Evolutionary conservation across 1,140 invertebrate genomes (phyloP), one percentile per base, ranked within the genome.

Genomic region (Drosophila nigrodunni): DNA sequence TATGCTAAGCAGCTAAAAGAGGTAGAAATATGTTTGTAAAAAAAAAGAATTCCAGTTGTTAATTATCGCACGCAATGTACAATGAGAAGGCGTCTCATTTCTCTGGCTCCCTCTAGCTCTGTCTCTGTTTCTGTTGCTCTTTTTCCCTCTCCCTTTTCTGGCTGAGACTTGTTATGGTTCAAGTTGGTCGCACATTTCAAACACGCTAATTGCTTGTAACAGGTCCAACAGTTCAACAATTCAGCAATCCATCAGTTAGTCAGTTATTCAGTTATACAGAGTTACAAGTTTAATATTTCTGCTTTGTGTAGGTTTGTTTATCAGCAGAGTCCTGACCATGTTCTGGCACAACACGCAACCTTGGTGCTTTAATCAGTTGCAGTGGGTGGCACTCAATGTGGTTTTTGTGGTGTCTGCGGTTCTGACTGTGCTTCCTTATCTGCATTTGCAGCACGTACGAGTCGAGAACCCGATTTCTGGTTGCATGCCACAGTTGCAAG

Each of bases 51-150:
- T 77, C 70, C 78, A 74, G 83, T 83, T 89, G 80, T 89, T 87
- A 77, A 87, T 83, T 87, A 87, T 89, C 70, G 80, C 83, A 87
- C 83, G 83, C 85, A 87, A 87, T 71, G 25, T 30, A 64, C 76
- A 67, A 47, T 47, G 66, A 30, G 18, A 18, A 25, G 21, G 64
- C 37, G 43, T 66, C 5, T 69, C 39, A 10, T 58, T 55, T 34
- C 37, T 15, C 21, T 21, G 6, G 41, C 25, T 13, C 49, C 25
- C 25, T 30, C 25, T 30, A 2, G 3, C 25, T 30, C 25, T 30
- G 25, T 30, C 25, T 30, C 25, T 58, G 65, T 61, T 58, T 47
- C 13, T 11, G 52, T n/a, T 55, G 34, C 37, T 15, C 21, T 21
- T 7, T 57, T n/a, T 13, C 49, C 18, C 2, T 21, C 25, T 13